A percentile compares a stretch with the other conserved stretches of the same genome.
phyloP scores from a whole-genome alignment of 1,140 invertebrate genomes.

The Bombus difficillimus region DNA sequence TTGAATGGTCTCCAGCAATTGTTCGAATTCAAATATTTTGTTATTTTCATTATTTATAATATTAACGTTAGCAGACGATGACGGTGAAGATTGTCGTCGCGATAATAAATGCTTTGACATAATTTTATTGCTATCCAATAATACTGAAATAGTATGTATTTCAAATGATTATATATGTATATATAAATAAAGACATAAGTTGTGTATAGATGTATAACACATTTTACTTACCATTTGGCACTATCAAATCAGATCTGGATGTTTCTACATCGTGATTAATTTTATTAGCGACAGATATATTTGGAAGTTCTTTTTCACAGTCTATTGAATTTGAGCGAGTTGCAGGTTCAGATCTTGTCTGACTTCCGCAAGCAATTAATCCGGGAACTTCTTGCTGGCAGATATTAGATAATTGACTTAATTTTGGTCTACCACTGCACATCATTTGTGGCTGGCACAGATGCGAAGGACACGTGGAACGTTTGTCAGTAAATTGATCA shows the following conservation, averaged over 20 bases:
- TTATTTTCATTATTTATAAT: constrained; percentile 68
- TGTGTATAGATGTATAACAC: background rate
- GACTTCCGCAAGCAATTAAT: constrained; percentile 56
- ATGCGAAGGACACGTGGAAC: constrained; percentile 59
- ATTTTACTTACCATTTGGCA: constrained; percentile 71
- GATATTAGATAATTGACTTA: constrained; percentile 44
- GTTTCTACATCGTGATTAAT: constrained; percentile 65
- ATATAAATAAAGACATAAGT: background rate
- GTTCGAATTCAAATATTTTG: constrained; percentile 74
- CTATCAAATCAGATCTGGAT: constrained; percentile 70
- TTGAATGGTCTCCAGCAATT: constrained; percentile 72
- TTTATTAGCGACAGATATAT: constrained; percentile 67
- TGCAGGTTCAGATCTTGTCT: constrained; percentile 74
- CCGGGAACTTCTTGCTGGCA: constrained; percentile 67
- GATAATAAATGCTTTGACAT: constrained; percentile 70
- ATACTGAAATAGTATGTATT: constrained; percentile 60
- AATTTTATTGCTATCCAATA: constrained; percentile 70
- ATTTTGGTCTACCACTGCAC: constrained; percentile 49
- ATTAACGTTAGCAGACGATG: constrained; percentile 67
- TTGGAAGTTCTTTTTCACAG: constrained; percentile 74
- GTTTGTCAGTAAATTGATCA: constrained; percentile 63
- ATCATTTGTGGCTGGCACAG: constrained; percentile 60
- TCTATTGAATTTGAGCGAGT: constrained; percentile 78
- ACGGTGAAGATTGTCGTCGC: constrained; percentile 71
- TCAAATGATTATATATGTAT: background rate